Percentiles rank a stretch among this genome's conserved stretches.
Conservation (phyloP, 2,113 vertebrate species). For the Trichomycterus rosablanca region DNA sequence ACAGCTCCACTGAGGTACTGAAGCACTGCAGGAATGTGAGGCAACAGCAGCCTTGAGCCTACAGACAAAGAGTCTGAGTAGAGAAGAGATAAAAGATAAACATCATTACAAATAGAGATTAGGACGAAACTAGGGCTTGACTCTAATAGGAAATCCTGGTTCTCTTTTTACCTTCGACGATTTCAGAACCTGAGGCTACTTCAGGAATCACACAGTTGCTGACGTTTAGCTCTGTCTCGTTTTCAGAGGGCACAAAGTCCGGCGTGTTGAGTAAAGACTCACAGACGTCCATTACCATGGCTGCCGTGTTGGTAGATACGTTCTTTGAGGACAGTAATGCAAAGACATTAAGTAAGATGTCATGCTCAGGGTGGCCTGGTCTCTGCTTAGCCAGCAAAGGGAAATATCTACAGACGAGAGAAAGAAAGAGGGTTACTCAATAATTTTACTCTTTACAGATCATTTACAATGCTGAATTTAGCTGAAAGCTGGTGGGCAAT, state of each 20-base stretch:
- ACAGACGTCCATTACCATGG: constrained; percentile 81
- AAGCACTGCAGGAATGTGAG: constrained; percentile 83
- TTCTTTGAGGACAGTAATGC: constrained; percentile 83
- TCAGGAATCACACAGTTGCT: constrained; percentile 64
- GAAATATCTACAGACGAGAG: constrained; percentile 74
- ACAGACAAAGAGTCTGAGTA: constrained; percentile 69
- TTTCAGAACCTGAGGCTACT: constrained; percentile 46
- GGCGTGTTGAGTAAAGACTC: constrained; percentile 77
- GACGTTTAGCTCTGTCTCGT: constrained; percentile 60
- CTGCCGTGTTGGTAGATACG: constrained; percentile 68
- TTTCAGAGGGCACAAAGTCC: constrained; percentile 76
- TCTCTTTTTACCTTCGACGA: constrained; percentile 64
- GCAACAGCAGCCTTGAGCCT: constrained; percentile 79
- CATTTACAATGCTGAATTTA: no score
- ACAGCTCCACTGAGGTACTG: constrained; percentile 81
- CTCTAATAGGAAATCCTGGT: background rate
- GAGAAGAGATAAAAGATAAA: background rate
- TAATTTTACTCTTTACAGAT: no score
- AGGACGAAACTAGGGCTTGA: background rate
- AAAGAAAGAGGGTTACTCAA: constrained; percentile 11
- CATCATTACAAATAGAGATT: background rate
- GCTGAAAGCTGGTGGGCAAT: no score
- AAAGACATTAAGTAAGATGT: constrained; percentile 83
- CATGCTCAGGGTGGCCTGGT: constrained; percentile 73
- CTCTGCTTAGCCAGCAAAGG: constrained; percentile 84